Conservation (phyloP, 2,113 vertebrate genomes). For the Dicaeum eximium region DNA sequence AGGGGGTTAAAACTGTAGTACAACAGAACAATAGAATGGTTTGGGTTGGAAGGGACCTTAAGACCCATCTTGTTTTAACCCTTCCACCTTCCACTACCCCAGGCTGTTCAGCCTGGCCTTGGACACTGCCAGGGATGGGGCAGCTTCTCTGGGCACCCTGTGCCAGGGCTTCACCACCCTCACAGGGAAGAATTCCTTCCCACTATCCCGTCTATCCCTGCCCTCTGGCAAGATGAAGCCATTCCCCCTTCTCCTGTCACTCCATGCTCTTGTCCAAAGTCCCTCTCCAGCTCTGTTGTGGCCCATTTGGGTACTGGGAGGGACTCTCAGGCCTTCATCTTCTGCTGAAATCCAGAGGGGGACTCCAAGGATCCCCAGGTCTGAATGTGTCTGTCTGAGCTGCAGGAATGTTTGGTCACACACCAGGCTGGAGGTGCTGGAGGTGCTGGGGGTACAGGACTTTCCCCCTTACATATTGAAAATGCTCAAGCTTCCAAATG, state of each 20-base stretch:
- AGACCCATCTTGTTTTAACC: too few species aligned
- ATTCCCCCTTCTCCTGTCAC: rapidly evolving
- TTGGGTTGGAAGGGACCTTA: background rate
- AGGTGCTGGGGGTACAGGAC: background rate
- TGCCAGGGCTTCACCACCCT: background rate
- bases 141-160: background rate
- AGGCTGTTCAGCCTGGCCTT: background rate
- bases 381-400: background rate
- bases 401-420: background rate
- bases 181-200: background rate
- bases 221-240: rapidly evolving
- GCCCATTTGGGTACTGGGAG: background rate
- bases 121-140: background rate
- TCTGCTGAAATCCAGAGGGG: background rate
- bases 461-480: background rate
- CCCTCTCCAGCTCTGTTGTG: background rate
- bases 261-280: background rate
- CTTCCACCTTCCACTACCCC: rapidly evolving
- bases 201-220: rapidly evolving
- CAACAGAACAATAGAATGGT: background rate
- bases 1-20: background rate
- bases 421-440: background rate
- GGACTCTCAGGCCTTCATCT: background rate
- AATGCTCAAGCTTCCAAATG: rapidly evolving
- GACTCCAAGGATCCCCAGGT: background rate